Base-by-base conservation (phyloP, 2,888 invertebrate species). In the Pandemis heparana region DNA sequence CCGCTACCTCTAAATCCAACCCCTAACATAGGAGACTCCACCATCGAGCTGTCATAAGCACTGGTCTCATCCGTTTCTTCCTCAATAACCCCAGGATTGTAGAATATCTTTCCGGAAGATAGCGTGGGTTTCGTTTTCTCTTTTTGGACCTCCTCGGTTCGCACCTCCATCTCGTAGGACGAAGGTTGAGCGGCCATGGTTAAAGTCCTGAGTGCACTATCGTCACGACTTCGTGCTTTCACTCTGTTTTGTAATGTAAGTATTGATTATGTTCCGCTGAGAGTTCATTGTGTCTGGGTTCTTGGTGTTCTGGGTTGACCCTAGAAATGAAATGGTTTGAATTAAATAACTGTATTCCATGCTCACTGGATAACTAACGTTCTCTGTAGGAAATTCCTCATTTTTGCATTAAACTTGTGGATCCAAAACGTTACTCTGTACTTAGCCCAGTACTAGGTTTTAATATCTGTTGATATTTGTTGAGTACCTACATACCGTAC, bases 51-150 rank as follows among this genome's bases (percentile, higher is more conserved):
- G 6, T 95, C 95, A 16, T 90, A 91, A 0, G 86, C 92, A 75
- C 95, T 95, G 1, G 92, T 95, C 63, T 93, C 94, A 77, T 91
- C 94, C 8, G 94, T 95, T 74, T 91, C 92, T 62, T 94, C 93
- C 39, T 91, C 92, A 56, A 91, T 89, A 16, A 88, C 89, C 0
- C 93, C 95, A 9, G 93, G 94, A 53, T 92, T 92, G 73, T 93
- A 91, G 79, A 95, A 95, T 79, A 95, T 91, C 79, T 94, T 94
- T 1, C 94, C 94, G 9, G 89, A 83, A 0, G 93, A 87, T 12
- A 90, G 79, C 16, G 83, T 79, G 6, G 89, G 85, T 67, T 89
- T 91, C 1, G 83, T 63, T 75, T 77, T 80, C 65, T 86, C 86
- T 23, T 70, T 85, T 87, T 48, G 78, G 79, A 23, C 56, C 0